A percentile compares a stretch with the other conserved stretches of the same genome.
phyloP scores from a whole-genome alignment of 2,888 invertebrate species.

The Malachius bipustulatus region DNA sequence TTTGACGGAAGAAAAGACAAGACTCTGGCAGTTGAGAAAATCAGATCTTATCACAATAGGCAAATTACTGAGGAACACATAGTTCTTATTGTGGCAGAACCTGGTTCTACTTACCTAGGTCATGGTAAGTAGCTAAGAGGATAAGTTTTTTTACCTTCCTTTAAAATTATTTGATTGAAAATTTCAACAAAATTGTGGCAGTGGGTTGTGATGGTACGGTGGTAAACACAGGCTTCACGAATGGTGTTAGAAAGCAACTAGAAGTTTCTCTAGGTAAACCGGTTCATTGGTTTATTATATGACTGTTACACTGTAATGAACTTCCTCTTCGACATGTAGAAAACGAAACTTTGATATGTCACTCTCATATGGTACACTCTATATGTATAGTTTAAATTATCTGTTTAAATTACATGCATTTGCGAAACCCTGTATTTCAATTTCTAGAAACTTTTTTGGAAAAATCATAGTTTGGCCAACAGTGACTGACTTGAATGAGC shows the following conservation, averaged over 20 bases:
- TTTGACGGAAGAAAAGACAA: conserved; percentile 6
- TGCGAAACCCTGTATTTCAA: no score
- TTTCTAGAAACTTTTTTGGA: no score
- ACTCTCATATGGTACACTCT: no score
- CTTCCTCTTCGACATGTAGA: conserved; percentile 1
- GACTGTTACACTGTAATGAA: neutral
- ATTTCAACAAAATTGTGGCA: conserved; percentile 1
- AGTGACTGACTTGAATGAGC: no score
- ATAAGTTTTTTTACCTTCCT: conserved; percentile 2
- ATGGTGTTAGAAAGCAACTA: conserved; percentile 1
- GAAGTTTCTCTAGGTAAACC: conserved; percentile 1
- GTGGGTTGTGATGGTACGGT: conserved; percentile 3
- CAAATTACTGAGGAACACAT: conserved; percentile 3
- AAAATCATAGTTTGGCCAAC: no score
- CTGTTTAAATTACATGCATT: no score
- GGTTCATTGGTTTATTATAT: neutral
- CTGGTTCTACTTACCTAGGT: conserved; percentile 2
- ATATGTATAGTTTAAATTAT: no score
- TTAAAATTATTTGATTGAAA: conserved; percentile 4
- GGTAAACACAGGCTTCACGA: conserved; percentile 2
- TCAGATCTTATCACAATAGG: conserved; percentile 6
- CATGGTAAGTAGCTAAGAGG: conserved; percentile 5
- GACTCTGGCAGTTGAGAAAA: conserved; percentile 6
- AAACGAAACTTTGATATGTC: no score
- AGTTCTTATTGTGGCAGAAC: conserved; percentile 1